phyloP scores from a whole-genome alignment of 1,140 invertebrate species.

The Asbolus verrucosus region DNA sequence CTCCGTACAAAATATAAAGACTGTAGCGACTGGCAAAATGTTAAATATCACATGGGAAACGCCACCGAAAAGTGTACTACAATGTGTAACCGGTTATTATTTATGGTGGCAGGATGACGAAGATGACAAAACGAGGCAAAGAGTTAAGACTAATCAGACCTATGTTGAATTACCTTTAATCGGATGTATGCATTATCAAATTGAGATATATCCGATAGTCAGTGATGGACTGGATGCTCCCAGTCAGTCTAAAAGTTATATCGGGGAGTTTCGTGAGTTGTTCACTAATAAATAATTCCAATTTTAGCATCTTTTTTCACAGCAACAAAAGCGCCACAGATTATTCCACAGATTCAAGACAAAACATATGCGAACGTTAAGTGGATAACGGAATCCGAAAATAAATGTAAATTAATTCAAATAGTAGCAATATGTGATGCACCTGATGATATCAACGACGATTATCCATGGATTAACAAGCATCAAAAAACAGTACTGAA shows the following conservation, averaged over 20 bases:
- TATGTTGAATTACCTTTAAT: background rate
- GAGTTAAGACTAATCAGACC: background rate
- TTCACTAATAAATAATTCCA: background rate
- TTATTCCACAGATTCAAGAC: background rate
- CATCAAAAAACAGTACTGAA: too few relatives aligned
- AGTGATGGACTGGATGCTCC: background rate
- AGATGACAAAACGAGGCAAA: background rate
- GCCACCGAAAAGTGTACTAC: background rate
- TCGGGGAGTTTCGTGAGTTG: constrained; percentile 1
- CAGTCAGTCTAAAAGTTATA: background rate
- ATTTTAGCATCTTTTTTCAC: background rate
- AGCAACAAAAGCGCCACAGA: background rate
- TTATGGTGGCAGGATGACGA: constrained; percentile 2
- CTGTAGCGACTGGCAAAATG: background rate
- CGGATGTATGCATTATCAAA: constrained; percentile 5
- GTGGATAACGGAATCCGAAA: constrained; percentile 2
- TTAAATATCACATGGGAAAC: constrained; percentile 18
- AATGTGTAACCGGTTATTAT: constrained; percentile 8
- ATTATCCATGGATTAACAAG: background rate
- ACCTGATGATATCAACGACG: background rate
- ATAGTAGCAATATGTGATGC: background rate
- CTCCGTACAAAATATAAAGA: background rate
- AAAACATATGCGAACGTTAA: background rate
- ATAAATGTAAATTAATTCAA: background rate
- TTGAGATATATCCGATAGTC: background rate